A percentile compares a stretch with the other conserved stretches of the same genome.
phyloP scores from a whole-genome alignment of 2,888 invertebrate genomes.

The Leucophenga montana region DNA sequence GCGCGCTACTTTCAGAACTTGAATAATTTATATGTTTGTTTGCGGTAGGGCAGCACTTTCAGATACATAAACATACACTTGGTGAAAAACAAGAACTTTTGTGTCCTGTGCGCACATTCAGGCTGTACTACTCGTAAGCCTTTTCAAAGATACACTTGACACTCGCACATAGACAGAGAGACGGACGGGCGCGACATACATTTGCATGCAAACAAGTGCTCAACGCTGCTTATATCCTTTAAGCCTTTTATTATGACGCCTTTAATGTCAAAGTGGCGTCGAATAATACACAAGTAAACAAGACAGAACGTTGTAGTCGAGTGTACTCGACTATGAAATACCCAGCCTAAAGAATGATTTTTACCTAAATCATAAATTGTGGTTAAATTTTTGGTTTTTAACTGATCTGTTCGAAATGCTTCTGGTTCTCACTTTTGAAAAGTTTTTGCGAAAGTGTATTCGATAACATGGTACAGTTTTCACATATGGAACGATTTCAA shows the following conservation, averaged over 20 bases:
- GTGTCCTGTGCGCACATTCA: not conserved
- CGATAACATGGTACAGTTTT: no score
- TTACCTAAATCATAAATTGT: no score
- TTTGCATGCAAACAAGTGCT: constrained; percentile 21
- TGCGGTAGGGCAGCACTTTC: not conserved
- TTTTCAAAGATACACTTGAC: constrained; percentile 7
- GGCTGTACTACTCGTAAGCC: not conserved
- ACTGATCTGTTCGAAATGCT: no score
- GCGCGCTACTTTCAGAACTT: no score
- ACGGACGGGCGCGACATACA: constrained; percentile 7
- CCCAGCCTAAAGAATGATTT: no score
- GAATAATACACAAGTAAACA: not conserved
- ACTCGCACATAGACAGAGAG: not conserved
- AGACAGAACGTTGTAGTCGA: no score
- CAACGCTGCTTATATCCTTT: constrained; percentile 13
- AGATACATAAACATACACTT: not conserved
- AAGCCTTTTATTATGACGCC: constrained; percentile 20
- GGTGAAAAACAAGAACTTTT: not conserved
- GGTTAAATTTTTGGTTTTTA: no score
- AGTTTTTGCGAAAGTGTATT: no score
- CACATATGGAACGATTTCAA: no score
- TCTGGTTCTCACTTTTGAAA: no score
- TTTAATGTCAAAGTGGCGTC: constrained; percentile 19
- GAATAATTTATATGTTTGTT: constrained; percentile 10
- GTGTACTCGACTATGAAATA: no score